These are phyloP conservation scores for Lampris incognitus DNA, from an alignment of 2,113 vertebrate genomes.

Conservation along the genomic window DNA sequence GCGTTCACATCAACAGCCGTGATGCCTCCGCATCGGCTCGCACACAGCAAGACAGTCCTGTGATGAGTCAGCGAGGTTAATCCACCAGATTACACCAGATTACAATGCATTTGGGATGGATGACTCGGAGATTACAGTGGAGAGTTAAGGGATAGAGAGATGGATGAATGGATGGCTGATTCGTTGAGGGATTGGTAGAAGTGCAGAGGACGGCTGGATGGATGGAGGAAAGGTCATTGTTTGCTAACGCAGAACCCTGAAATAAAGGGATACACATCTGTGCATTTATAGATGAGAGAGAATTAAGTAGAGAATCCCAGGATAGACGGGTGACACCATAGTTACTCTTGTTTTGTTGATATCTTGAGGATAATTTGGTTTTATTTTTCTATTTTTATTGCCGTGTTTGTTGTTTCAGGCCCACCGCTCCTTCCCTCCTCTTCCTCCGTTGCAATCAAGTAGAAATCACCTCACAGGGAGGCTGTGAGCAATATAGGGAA, in stretches of 20 bases:
- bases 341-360: slow-evolving; percentile 9
- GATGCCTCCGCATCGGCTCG: slow-evolving; percentile 27
- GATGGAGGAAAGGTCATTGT: no score
- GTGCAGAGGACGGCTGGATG: no score
- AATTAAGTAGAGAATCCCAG: background rate
- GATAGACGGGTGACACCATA: slow-evolving; percentile 4
- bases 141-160: slow-evolving; percentile 61
- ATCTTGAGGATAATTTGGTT: background rate
- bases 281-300: no score
- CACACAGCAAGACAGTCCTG: slow-evolving; percentile 16
- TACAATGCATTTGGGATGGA: slow-evolving; percentile 62
- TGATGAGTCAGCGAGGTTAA: slow-evolving; percentile 74
- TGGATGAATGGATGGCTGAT: slow-evolving; percentile 9
- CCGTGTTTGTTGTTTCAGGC: no score
- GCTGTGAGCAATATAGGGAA: background rate
- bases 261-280: no score
- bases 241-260: no score
- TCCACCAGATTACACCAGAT: slow-evolving; percentile 77
- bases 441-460: background rate
- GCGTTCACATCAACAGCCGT: slow-evolving; percentile 25
- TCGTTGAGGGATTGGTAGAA: no score
- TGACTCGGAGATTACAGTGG: slow-evolving; percentile 60
- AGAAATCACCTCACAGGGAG: background rate
- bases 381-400: no score
- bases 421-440: background rate